Evolutionary conservation across 2,888 invertebrate genomes (phyloP).

Genomic region (Xestia c-nigrum): DNA sequence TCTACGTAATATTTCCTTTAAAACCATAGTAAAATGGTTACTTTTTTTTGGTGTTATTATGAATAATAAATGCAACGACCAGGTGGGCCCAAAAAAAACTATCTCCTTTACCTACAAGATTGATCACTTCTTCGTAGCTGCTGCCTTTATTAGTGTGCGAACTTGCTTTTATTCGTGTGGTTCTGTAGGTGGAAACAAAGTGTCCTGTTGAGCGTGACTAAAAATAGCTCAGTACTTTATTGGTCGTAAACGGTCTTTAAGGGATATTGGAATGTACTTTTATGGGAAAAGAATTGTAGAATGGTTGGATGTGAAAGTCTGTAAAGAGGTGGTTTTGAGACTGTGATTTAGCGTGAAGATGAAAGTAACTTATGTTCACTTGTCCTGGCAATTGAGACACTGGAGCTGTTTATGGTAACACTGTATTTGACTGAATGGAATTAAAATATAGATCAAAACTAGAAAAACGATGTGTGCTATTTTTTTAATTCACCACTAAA

Average conservation of each 20-base stretch:
- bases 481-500: background rate
- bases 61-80: too few species aligned
- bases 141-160: constrained; percentile 27
- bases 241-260: background rate
- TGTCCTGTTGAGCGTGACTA: constrained; percentile 17
- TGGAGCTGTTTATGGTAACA: background rate
- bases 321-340: background rate
- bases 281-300: background rate
- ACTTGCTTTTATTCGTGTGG: background rate
- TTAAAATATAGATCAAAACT: background rate
- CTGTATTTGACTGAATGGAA: background rate
- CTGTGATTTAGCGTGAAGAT: background rate
- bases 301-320: background rate
- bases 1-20: too few species aligned
- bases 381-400: background rate
- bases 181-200: constrained; percentile 11
- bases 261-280: background rate
- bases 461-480: background rate
- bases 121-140: constrained; percentile 64
- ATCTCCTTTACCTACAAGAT: constrained; percentile 72
- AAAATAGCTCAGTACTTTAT: constrained; percentile 14
- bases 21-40: too few species aligned
- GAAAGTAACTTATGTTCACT: background rate
- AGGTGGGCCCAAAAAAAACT: too few species aligned
- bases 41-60: too few species aligned